Base-by-base conservation (phyloP, 2,797 vertebrate species). In the Enteromius thamalakanensis region DNA sequence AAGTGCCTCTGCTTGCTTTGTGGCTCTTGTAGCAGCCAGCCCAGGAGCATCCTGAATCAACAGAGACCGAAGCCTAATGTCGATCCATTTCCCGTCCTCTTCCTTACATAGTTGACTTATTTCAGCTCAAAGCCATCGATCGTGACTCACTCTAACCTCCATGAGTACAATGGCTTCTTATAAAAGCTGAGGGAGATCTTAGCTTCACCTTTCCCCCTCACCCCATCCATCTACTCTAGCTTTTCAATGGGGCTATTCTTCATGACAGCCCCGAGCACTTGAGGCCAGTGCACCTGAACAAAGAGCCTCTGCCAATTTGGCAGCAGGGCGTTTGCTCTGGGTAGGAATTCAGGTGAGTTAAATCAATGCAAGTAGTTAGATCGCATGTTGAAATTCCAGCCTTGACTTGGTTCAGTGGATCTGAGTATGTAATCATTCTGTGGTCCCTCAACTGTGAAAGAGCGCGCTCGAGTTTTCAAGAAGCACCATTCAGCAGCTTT, bases 211-310 rank as follows among this genome's bases (percentile, higher is more conserved):
- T 64, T 23, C 17, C 65, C 79, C 85, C 86, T 84, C 49, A 29
- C 68, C 82, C 62, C 80, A 86, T 87, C 21, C 64, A 81, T 82
- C 85, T 83, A 47, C 26, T 77, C 82, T 80, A 82, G 85, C 85
- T 88, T 47, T 87, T 94, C 92, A 95, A 94, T 91, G 76, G 88
- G 2, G 83, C 90, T 85, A 93, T 95, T 95, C 90, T 95, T 89
- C 79, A 70, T 29, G 65, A 76, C 37, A 83, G 47, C 23, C 26
- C 68, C 60, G 81, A 83, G 85, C 75, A 3, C 81, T 86, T 76
- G 67, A 86, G 82, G 47, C 65, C 83, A 85, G 84, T 79, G 21
- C 81, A 88, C 88, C 84, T 76, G 58, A 67, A 82, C 86, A 85
- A 83, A 70, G 62, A 64, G 62, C 29, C 62, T 64, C 60, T 64